Evolutionary conservation across 2,888 invertebrate species (phyloP), one percentile per base, ranked within the genome.

Genomic region (Tiliacea aurago): DNA sequence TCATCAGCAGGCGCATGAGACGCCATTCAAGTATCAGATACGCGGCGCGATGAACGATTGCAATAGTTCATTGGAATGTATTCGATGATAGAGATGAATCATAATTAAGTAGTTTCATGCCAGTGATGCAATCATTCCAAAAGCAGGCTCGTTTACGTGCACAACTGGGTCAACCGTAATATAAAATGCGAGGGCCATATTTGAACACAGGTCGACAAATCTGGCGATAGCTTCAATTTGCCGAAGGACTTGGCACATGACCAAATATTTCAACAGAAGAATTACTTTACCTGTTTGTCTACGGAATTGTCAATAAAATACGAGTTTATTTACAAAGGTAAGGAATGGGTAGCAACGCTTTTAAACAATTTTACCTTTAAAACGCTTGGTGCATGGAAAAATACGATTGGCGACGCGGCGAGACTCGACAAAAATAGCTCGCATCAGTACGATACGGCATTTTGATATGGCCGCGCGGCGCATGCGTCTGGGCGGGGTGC

Each of bases 371-470:
- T 79, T 71, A 73, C 64, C 59, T 70, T 78, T 67, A 59, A 62
- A 74, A 64, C 62, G 51, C 61, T 70, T 62, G 59, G 63, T 76
- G 77, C 71, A 79, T 83, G 81, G 77, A 83, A 83, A 77, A 82
- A 82, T 71, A 85, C 80, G 81, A 81, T 86, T 76, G 80, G 71
- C 81, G 80, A 81, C 72, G 79, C 76, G 79, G 77, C 83, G 78
- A 73, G 80, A 59, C 76, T 80, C 76, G 80, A 79, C 86, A 88
- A 84, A 89, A 89, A 90, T 90, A 90, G 83, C 86, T 76, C 62
- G 78, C 80, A 80, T 79, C 79, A 80, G 86, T 82, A 84, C 78
- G 84, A 83, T 88, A 85, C 83, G 79, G 82, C 81, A 83, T 86
- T 89, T 88, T 84, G 79, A 87, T 87, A 87, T 69, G 78, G 78